Percentiles rank a stretch among this genome's conserved stretches.
These are phyloP conservation scores for Drosophila biarmipes DNA, from an alignment of 1,140 invertebrate species.

Conservation along the genomic window DNA sequence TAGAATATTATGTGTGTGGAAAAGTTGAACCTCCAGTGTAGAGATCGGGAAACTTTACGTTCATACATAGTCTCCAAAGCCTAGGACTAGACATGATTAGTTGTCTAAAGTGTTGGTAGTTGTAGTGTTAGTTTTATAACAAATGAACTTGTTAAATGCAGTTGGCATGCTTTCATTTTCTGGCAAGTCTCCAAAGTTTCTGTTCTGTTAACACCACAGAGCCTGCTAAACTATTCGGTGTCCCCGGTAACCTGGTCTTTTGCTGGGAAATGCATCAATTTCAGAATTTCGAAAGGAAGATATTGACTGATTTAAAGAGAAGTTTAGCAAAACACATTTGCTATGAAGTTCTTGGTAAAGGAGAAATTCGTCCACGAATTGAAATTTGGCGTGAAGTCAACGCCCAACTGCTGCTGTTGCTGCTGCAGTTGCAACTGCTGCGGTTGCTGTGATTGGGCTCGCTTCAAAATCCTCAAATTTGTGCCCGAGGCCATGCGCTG, in stretches of 20 bases:
- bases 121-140: constrained; percentile 43
- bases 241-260: constrained; percentile 49
- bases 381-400: constrained; percentile 73
- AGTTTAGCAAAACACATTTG: constrained; percentile 83
- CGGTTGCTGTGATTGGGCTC: constrained; percentile 65
- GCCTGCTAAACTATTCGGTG: constrained; percentile 6
- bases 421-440: constrained; percentile 39
- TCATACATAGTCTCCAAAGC: constrained; percentile 55
- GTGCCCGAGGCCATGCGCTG: constrained; percentile 80
- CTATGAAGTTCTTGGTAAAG: constrained; percentile 84
- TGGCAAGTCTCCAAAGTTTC: constrained; percentile 50
- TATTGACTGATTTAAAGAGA: constrained; percentile 2
- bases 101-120: constrained; percentile 43
- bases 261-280: constrained; percentile 41
- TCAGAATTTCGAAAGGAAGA: constrained; percentile 42
- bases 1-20: constrained; percentile 27
- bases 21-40: constrained; percentile 32
- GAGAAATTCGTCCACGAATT: constrained; percentile 84
- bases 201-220: constrained; percentile 20
- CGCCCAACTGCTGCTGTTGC: constrained; percentile 27
- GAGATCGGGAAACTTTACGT: constrained; percentile 47
- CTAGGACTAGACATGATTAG: constrained; percentile 57
- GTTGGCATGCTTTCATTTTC: constrained; percentile 52
- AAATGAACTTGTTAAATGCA: constrained; percentile 57
- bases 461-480: constrained; percentile 70